Conservation (phyloP, 2,888 invertebrate species). For the Autographa pulchrina region DNA sequence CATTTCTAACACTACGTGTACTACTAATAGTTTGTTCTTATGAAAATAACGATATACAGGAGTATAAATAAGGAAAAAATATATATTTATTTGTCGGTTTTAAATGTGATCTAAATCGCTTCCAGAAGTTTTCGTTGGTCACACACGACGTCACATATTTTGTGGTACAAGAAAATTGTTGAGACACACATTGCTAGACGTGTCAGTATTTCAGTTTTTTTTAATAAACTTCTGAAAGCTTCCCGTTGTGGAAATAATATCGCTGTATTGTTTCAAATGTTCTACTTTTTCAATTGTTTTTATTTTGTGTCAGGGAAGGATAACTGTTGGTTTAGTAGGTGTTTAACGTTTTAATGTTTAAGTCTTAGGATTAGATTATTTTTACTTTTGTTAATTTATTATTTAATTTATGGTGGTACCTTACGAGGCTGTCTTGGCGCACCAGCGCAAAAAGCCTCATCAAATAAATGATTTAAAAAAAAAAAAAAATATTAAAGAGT, state of each 20-base stretch:
- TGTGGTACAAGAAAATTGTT: conserved; percentile 62
- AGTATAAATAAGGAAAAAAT: too few species aligned
- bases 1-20: too few species aligned
- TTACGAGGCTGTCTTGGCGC: too few species aligned
- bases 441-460: too few species aligned
- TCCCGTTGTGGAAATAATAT: conserved; percentile 34
- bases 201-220: conserved; percentile 53
- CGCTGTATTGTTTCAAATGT: conserved; percentile 37
- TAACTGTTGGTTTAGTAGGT: conserved; percentile 25
- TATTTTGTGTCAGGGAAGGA: conserved; percentile 21
- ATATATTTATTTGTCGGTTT: too few species aligned
- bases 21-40: too few species aligned
- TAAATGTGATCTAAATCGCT: background rate
- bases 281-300: conserved; percentile 31
- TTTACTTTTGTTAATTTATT: too few species aligned
- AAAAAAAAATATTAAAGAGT: too few species aligned
- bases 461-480: too few species aligned
- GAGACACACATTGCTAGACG: conserved; percentile 61
- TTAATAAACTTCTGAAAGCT: conserved; percentile 32
- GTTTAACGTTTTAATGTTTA: conserved; percentile 12
- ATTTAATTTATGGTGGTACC: too few species aligned
- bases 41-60: too few species aligned
- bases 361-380: too few species aligned
- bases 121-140: conserved; percentile 27
- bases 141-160: conserved; percentile 43